Evolutionary conservation across 1,140 invertebrate species (phyloP).

Genomic region (Sminthurinus signatus): DNA sequence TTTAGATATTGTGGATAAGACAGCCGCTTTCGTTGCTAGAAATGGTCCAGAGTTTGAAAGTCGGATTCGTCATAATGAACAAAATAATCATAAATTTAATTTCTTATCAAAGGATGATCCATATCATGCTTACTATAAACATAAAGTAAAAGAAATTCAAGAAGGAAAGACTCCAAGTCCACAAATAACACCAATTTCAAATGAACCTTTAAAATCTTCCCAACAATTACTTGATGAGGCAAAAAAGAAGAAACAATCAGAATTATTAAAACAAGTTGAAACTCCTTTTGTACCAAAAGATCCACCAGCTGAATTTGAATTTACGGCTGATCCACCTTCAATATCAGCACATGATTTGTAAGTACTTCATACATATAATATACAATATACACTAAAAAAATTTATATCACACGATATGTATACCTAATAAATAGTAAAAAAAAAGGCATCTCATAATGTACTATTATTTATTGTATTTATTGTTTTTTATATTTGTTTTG

Average conservation of each 20-base stretch:
- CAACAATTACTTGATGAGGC: constrained; percentile 50
- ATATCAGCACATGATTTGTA: constrained; percentile 97
- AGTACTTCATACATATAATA: constrained; percentile 46
- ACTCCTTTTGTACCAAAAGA: constrained; percentile 89
- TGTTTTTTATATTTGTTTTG: constrained; percentile 1
- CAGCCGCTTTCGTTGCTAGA: constrained; percentile 94
- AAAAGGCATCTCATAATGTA: too few species aligned
- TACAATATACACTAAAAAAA: too few species aligned
- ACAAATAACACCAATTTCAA: constrained; percentile 20
- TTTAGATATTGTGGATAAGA: constrained; percentile 96
- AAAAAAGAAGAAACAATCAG: constrained; percentile 73
- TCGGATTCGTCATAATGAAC: constrained; percentile 90
- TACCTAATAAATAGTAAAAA: too few species aligned
- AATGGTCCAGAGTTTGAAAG: constrained; percentile 99
- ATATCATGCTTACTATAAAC: constrained; percentile 97
- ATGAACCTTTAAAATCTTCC: constrained; percentile 23
- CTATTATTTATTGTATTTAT: too few species aligned
- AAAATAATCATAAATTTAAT: constrained; percentile 96
- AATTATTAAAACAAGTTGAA: constrained; percentile 79
- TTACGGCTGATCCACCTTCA: constrained; percentile 94
- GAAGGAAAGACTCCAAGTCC: constrained; percentile 64
- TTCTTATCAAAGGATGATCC: constrained; percentile 96
- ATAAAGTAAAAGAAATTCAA: constrained; percentile 93
- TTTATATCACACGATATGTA: background rate
- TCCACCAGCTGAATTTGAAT: constrained; percentile 93